Percentiles rank a stretch among this genome's conserved stretches.
Conservation (phyloP, 1,140 invertebrate species). For the Acromyrmex heyeri region DNA sequence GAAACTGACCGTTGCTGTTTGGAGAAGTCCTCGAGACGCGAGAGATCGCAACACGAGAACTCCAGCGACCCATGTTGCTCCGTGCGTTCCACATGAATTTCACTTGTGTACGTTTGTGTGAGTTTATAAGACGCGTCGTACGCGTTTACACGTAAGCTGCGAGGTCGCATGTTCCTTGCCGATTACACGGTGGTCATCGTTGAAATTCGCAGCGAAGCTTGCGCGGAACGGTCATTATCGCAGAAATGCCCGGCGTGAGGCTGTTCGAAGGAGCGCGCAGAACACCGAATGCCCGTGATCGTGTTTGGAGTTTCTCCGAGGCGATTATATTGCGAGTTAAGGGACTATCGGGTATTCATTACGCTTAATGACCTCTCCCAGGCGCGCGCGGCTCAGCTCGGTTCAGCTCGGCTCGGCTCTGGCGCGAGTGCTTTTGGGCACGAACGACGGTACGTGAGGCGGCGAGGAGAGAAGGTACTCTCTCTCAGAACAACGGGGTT, state of each 20-base stretch:
- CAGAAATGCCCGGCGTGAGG: constrained; percentile 43
- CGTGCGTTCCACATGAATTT: not conserved
- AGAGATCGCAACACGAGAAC: not conserved
- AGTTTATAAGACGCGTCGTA: constrained; percentile 14
- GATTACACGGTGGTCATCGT: not conserved
- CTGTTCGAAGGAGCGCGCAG: constrained; percentile 8
- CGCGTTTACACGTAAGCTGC: constrained; percentile 1
- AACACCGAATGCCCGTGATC: constrained; percentile 30
- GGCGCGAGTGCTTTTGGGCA: constrained; percentile 76
- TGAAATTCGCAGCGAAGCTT: constrained; percentile 6
- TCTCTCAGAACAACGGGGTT: constrained; percentile 78
- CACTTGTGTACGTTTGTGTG: not conserved
- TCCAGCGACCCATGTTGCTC: not conserved
- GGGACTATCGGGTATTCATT: constrained; percentile 75
- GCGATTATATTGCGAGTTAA: constrained; percentile 75
- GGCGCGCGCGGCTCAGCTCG: constrained; percentile 18
- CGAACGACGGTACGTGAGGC: constrained; percentile 72
- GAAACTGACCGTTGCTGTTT: constrained; percentile 38
- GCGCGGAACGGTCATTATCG: constrained; percentile 57
- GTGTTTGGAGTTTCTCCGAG: constrained; percentile 63
- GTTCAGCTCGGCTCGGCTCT: constrained; percentile 60
- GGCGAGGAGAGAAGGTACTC: constrained; percentile 67
- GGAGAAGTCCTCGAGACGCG: constrained; percentile 2
- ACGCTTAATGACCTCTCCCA: constrained; percentile 73
- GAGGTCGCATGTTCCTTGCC: constrained; percentile 22